These are phyloP conservation scores for Aphaenogaster floridana DNA, from an alignment of 1,140 invertebrate species.

Conservation along the genomic window DNA sequence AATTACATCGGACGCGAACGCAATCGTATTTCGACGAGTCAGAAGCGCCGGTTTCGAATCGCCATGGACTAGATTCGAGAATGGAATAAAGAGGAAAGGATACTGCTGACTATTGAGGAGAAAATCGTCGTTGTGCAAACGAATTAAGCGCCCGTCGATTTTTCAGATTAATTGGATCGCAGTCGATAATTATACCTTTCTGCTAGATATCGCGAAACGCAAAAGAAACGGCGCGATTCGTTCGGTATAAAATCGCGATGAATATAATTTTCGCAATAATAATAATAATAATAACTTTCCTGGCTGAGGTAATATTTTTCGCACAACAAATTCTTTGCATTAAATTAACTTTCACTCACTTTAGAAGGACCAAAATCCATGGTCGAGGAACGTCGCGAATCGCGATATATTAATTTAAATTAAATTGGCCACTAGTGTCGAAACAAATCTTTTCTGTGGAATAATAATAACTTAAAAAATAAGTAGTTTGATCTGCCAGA, in stretches of 20 bases:
- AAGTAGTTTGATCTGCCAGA: too few species aligned
- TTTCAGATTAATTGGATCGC: not conserved
- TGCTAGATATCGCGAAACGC: too few species aligned
- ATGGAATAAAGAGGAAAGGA: not conserved
- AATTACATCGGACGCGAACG: constrained; percentile 27
- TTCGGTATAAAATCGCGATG: not conserved
- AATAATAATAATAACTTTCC: not conserved
- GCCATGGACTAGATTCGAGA: not conserved
- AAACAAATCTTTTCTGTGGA: too few species aligned
- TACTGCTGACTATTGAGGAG: not conserved
- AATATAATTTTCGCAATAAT: not conserved
- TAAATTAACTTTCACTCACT: too few species aligned
- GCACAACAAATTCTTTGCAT: too few species aligned
- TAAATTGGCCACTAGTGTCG: too few species aligned
- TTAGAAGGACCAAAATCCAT: too few species aligned
- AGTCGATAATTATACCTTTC: not conserved
- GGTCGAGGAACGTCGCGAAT: too few species aligned
- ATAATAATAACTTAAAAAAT: too few species aligned
- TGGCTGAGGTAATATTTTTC: too few species aligned
- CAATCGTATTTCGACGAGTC: constrained; percentile 3
- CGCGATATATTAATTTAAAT: too few species aligned
- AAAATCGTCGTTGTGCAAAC: not conserved
- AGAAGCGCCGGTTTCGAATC: not conserved
- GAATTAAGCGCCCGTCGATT: not conserved
- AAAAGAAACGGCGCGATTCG: not conserved